phyloP scores from a whole-genome alignment of 2,797 vertebrate species.

The Heliangelus exortis region DNA sequence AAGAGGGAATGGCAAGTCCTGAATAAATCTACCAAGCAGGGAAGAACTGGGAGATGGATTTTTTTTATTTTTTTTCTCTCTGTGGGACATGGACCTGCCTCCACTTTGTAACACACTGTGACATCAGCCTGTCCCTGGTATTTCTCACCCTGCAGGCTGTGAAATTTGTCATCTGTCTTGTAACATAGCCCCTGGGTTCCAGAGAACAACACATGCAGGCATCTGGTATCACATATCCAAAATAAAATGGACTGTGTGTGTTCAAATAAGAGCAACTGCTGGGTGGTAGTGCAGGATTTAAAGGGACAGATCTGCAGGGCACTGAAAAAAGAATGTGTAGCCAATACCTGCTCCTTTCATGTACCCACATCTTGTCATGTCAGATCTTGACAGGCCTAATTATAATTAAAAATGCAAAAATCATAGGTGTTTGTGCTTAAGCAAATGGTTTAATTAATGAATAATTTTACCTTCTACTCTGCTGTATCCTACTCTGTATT shows the following conservation, averaged over 20 bases:
- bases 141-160: background rate
- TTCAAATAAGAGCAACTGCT: background rate
- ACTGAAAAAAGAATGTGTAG: no score
- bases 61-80: no score
- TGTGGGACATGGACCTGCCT: background rate
- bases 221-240: background rate
- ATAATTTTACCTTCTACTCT: fast-evolving
- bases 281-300: background rate
- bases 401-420: background rate
- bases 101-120: background rate
- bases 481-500: background rate
- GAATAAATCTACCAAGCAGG: background rate
- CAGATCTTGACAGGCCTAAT: background rate
- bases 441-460: background rate
- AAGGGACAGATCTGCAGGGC: background rate
- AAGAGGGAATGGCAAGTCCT: background rate
- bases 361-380: background rate
- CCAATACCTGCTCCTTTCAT: fast-evolving
- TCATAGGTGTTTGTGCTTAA: background rate
- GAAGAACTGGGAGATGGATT: background rate
- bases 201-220: background rate
- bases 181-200: background rate
- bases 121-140: background rate
- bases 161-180: background rate
- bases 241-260: background rate